phyloP scores from a whole-genome alignment of 2,797 vertebrate genomes.

The Geotrypetes seraphini region DNA sequence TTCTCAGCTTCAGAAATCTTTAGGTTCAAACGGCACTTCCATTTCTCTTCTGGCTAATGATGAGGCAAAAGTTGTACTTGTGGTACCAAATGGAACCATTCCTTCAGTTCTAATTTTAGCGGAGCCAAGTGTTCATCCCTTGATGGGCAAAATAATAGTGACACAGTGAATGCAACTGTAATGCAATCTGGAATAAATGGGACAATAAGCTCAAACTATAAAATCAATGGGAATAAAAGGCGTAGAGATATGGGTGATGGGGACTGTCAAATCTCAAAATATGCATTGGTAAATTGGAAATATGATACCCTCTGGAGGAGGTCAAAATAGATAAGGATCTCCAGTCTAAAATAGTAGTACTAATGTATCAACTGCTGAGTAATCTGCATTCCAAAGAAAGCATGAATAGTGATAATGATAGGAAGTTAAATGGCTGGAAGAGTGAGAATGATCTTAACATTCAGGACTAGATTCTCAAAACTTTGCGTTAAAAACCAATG shows the following conservation, averaged over 20 bases:
- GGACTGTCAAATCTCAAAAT: constrained; percentile 57
- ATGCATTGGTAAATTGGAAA: constrained; percentile 60
- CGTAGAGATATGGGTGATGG: constrained; percentile 78
- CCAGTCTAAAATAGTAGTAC: constrained; percentile 63
- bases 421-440: constrained; percentile 89
- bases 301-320: constrained; percentile 47
- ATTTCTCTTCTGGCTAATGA: constrained; percentile 70
- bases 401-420: constrained; percentile 41
- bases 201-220: constrained; percentile 74
- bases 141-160: constrained; percentile 74
- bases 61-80: constrained; percentile 74
- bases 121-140: constrained; percentile 80
- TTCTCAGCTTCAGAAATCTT: constrained; percentile 66
- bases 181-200: constrained; percentile 73
- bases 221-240: constrained; percentile 74
- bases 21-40: constrained; percentile 80
- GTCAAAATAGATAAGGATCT: constrained; percentile 76
- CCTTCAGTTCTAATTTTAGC: constrained; percentile 73
- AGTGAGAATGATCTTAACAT: constrained; percentile 81
- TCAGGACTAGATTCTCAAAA: too few species aligned
- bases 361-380: constrained; percentile 61
- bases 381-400: constrained; percentile 70
- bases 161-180: constrained; percentile 98
- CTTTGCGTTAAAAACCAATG: too few species aligned
- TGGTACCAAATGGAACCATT: constrained; percentile 81